Conservation (phyloP, 2,113 vertebrate species). For the Triplophysa tibetana region DNA sequence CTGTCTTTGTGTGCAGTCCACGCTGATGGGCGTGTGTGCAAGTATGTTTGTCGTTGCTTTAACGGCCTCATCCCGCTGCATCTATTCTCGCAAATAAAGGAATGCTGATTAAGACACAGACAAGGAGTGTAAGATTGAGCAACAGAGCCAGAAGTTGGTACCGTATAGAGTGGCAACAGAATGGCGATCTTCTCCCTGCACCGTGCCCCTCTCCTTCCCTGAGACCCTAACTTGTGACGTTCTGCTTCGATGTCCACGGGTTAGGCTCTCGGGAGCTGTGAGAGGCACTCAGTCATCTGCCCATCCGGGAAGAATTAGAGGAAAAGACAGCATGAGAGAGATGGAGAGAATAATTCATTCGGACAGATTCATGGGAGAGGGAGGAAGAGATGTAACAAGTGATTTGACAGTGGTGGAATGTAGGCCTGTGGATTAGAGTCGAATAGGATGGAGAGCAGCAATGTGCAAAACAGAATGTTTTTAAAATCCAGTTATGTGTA, state of each 20-base stretch:
- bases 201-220: slow-evolving; percentile 98
- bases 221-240: slow-evolving; percentile 99
- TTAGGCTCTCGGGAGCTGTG: slow-evolving; percentile 99
- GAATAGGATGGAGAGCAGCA: neutral
- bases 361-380: slow-evolving; percentile 15
- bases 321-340: slow-evolving; percentile 24
- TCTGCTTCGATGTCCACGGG: slow-evolving; percentile 98
- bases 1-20: slow-evolving; percentile 42
- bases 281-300: slow-evolving; percentile 88
- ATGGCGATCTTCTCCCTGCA: slow-evolving; percentile 39
- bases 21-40: slow-evolving; percentile 44
- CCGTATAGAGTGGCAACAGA: slow-evolving; percentile 6
- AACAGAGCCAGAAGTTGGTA: neutral
- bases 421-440: slow-evolving; percentile 57
- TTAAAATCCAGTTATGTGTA: too few relatives aligned
- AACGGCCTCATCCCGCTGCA: neutral
- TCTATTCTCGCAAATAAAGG: neutral
- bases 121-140: neutral
- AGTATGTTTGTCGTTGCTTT: slow-evolving; percentile 33
- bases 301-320: neutral
- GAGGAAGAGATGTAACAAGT: slow-evolving; percentile 38
- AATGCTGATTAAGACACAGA: slow-evolving; percentile 8
- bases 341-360: neutral
- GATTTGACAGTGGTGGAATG: slow-evolving; percentile 59
- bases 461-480: too few relatives aligned